Evolutionary conservation across 2,113 vertebrate genomes (phyloP).

Genomic region (Urocitellus parryii): DNA sequence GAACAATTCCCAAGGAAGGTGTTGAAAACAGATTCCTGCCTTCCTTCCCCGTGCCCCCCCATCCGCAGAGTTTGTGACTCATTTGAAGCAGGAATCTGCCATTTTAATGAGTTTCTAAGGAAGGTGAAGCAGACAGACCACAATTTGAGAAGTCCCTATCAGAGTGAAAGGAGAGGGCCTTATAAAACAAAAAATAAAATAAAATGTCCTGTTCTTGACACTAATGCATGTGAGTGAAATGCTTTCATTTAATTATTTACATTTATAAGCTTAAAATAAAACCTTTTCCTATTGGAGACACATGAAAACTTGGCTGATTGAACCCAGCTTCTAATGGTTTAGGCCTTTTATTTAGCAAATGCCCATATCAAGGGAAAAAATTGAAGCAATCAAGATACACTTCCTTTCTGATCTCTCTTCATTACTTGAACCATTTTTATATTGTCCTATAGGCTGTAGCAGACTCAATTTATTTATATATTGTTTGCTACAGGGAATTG

Average conservation of each 20-base stretch:
- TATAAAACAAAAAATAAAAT: constrained; percentile 28
- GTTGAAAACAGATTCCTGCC: neutral
- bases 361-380: constrained; percentile 18
- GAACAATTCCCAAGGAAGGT: constrained; percentile 26
- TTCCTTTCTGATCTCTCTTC: neutral
- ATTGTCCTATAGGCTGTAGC: neutral
- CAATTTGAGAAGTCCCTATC: neutral
- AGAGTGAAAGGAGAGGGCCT: neutral
- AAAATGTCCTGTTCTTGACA: constrained; percentile 58
- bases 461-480: neutral
- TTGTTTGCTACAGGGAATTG: no score
- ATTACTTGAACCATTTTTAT: neutral
- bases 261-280: constrained; percentile 66
- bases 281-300: neutral
- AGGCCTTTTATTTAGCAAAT: constrained; percentile 47
- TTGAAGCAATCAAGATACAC: neutral
- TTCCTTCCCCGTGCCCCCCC: no score
- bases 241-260: constrained; percentile 59
- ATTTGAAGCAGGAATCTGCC: neutral
- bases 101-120: neutral
- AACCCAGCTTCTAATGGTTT: constrained; percentile 16
- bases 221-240: neutral
- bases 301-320: constrained; percentile 4
- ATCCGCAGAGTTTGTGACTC: no score
- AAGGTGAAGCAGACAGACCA: neutral